Evolutionary conservation across 2,113 vertebrate genomes (phyloP).

Genomic region (Parus major): DNA sequence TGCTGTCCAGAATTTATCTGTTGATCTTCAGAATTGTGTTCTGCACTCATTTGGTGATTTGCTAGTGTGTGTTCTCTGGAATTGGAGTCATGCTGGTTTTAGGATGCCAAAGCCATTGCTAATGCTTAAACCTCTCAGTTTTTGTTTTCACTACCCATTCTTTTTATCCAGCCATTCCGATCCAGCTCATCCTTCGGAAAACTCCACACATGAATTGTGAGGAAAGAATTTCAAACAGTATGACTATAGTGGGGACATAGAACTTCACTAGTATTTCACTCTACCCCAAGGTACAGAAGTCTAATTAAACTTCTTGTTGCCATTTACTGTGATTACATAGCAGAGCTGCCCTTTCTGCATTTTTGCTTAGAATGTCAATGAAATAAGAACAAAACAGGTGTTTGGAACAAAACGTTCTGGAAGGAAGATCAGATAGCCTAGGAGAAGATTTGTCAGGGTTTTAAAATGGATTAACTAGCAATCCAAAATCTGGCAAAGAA

Average conservation of each 20-base stretch:
- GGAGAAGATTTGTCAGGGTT: not conserved
- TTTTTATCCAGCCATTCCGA: not conserved
- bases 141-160: not conserved
- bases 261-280: not conserved
- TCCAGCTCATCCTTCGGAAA: not conserved
- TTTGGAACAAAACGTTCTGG: not conserved
- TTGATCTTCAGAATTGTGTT: not conserved
- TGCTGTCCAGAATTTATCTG: not conserved
- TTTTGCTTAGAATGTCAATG: not conserved
- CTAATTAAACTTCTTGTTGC: not conserved
- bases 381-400: not conserved
- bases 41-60: not conserved
- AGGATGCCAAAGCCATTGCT: not conserved
- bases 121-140: not conserved
- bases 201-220: not conserved
- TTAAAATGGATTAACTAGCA: not conserved
- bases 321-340: not conserved
- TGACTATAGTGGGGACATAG: not conserved
- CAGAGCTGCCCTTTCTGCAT: not conserved
- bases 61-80: not conserved
- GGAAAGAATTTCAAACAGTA: not conserved
- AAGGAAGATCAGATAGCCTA: not conserved
- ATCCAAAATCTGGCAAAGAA: not conserved
- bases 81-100: not conserved
- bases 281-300: not conserved